phyloP scores from a whole-genome alignment of 2,888 invertebrate species.

The Colostygia pectinataria region DNA sequence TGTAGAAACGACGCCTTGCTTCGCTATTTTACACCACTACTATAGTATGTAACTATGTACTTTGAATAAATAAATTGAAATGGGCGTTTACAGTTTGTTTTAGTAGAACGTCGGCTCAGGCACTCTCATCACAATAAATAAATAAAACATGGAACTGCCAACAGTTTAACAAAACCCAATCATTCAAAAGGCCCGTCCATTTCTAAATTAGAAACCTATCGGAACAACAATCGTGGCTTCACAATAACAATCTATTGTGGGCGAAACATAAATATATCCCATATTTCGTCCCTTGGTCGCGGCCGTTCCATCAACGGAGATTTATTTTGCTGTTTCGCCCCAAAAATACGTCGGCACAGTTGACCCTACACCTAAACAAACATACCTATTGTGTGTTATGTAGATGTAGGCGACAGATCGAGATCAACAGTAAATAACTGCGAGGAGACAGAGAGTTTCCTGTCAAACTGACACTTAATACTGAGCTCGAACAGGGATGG shows the following conservation, averaged over 20 bases:
- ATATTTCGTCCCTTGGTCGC: slow-evolving; percentile 38
- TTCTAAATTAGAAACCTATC: slow-evolving; percentile 39
- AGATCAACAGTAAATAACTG: slow-evolving; percentile 76
- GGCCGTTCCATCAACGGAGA: slow-evolving; percentile 37
- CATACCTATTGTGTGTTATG: slow-evolving; percentile 34
- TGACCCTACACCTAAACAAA: slow-evolving; percentile 46
- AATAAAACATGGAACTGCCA: slow-evolving; percentile 25
- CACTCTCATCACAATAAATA: slow-evolving; percentile 26
- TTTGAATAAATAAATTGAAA: slow-evolving; percentile 21
- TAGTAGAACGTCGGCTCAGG: slow-evolving; percentile 9
- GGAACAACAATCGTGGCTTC: slow-evolving; percentile 36
- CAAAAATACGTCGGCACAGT: slow-evolving; percentile 37
- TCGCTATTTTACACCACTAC: not conserved
- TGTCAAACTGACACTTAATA: slow-evolving; percentile 70
- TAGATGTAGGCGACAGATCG: slow-evolving; percentile 57
- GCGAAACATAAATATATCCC: slow-evolving; percentile 38
- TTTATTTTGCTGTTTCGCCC: slow-evolving; percentile 37
- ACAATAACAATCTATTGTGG: slow-evolving; percentile 40
- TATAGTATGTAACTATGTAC: not conserved
- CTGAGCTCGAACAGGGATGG: slow-evolving; percentile 40
- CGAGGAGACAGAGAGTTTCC: slow-evolving; percentile 71
- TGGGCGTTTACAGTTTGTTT: slow-evolving; percentile 10
- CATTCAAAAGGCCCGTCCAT: slow-evolving; percentile 36
- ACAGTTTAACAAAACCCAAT: slow-evolving; percentile 34
- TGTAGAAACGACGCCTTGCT: too few species aligned